Conservation (phyloP, 1,140 invertebrate genomes). For the Linepithema humile region DNA sequence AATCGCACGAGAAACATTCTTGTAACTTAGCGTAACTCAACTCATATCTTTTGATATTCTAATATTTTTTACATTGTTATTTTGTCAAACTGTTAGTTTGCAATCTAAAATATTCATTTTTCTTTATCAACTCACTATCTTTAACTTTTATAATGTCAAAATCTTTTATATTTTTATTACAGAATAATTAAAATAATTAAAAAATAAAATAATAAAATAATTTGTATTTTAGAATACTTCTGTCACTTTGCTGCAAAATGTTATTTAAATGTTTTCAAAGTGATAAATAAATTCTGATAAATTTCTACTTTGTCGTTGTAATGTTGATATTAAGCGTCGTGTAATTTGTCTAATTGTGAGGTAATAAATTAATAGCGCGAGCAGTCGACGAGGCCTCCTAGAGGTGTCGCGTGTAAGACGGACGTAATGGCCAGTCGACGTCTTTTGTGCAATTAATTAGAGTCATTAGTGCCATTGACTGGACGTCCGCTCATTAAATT, state of each 20-base stretch:
- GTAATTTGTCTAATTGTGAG: slow-evolving; percentile 32
- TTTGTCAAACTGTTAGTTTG: background rate
- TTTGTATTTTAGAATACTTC: no score
- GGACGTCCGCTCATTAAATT: slow-evolving; percentile 75
- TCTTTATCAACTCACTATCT: no score
- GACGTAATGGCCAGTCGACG: slow-evolving; percentile 74
- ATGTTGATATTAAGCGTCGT: slow-evolving; percentile 6
- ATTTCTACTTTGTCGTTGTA: background rate
- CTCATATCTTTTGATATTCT: background rate
- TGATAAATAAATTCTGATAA: no score
- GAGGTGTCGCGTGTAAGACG: slow-evolving; percentile 73
- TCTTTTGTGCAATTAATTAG: slow-evolving; percentile 80
- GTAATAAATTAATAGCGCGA: slow-evolving; percentile 49
- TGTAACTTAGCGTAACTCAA: background rate
- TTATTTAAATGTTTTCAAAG: no score
- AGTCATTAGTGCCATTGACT: slow-evolving; percentile 79
- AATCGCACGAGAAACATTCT: background rate
- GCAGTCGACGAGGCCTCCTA: slow-evolving; percentile 59
- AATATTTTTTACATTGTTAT: no score
- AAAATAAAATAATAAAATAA: no score
- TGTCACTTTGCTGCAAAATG: no score
- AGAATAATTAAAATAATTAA: no score
- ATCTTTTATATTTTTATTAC: background rate
- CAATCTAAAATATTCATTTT: no score
- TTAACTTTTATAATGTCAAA: no score